A percentile compares a stretch with the other conserved stretches of the same genome.
Evolutionary conservation across 2,888 invertebrate genomes (phyloP).

Genomic region (Balanococcus diminutus): DNA sequence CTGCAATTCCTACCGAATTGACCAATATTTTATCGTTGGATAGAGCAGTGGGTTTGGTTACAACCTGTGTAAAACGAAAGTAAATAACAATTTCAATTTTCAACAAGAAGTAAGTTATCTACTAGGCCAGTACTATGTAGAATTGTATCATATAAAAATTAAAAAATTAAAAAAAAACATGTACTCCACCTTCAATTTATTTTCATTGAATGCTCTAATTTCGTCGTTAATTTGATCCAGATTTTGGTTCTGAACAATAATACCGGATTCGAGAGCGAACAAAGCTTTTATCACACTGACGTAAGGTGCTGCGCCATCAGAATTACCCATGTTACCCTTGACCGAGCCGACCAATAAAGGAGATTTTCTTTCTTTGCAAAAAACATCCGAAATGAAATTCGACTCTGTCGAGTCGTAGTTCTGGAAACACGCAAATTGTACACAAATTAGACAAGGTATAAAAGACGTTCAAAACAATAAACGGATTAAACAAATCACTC

Average conservation of each 20-base stretch:
- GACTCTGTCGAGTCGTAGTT: slow-evolving; percentile 58
- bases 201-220: slow-evolving; percentile 58
- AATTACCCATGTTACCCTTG: slow-evolving; percentile 69
- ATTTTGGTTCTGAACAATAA: slow-evolving; percentile 59
- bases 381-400: slow-evolving; percentile 57
- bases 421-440: slow-evolving; percentile 55
- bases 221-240: slow-evolving; percentile 58
- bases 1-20: slow-evolving; percentile 56
- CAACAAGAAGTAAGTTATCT: no score
- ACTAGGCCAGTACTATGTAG: neutral
- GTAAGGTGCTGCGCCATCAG: slow-evolving; percentile 64
- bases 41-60: slow-evolving; percentile 58
- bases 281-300: slow-evolving; percentile 64
- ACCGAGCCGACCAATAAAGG: slow-evolving; percentile 68
- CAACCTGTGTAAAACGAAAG: slow-evolving; percentile 57
- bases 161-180: neutral
- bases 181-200: slow-evolving; percentile 59
- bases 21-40: slow-evolving; percentile 65
- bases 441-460: no score
- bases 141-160: no score
- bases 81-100: neutral
- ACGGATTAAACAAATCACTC: neutral
- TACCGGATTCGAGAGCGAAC: slow-evolving; percentile 59
- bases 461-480: no score
- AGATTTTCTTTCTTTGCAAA: slow-evolving; percentile 55